Conservation (phyloP, 35 echinoderm and acorn worm species). For the Hemicentrotus pulcherrimus region DNA sequence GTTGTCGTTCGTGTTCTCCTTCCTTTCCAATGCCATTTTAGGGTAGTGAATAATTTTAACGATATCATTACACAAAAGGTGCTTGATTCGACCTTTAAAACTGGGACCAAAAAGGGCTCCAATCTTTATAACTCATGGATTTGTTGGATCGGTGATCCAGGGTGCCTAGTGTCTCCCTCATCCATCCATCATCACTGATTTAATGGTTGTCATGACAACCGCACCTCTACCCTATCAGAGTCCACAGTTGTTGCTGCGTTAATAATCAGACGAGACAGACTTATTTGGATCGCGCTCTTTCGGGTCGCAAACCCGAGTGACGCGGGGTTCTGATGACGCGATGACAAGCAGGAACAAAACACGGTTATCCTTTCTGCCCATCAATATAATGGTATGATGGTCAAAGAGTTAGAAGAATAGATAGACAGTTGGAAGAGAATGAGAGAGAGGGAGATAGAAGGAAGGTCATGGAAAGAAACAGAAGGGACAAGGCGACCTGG, state of each 20-base stretch:
- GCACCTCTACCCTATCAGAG: background rate
- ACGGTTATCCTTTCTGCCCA: too few species aligned
- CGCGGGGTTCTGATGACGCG: background rate
- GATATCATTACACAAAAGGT: background rate
- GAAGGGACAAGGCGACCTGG: too few species aligned
- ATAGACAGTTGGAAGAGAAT: too few species aligned
- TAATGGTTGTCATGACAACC: conserved; percentile 13
- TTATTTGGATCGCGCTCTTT: background rate
- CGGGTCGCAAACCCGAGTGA: background rate
- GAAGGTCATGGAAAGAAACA: too few species aligned
- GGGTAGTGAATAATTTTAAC: too few species aligned
- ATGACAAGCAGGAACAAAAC: background rate
- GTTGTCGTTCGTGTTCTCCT: too few species aligned
- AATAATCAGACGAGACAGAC: conserved; percentile 34
- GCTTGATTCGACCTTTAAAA: background rate
- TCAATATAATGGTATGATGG: too few species aligned
- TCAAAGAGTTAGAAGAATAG: too few species aligned
- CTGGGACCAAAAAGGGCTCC: background rate
- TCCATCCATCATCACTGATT: conserved; percentile 4
- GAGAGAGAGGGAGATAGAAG: too few species aligned
- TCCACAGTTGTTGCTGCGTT: conserved; percentile 25
- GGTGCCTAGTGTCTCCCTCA: background rate
- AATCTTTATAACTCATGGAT: background rate
- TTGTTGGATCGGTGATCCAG: background rate
- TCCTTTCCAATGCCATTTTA: too few species aligned